phyloP scores from a whole-genome alignment of 2,888 invertebrate genomes.

The Geophilus truncorum region DNA sequence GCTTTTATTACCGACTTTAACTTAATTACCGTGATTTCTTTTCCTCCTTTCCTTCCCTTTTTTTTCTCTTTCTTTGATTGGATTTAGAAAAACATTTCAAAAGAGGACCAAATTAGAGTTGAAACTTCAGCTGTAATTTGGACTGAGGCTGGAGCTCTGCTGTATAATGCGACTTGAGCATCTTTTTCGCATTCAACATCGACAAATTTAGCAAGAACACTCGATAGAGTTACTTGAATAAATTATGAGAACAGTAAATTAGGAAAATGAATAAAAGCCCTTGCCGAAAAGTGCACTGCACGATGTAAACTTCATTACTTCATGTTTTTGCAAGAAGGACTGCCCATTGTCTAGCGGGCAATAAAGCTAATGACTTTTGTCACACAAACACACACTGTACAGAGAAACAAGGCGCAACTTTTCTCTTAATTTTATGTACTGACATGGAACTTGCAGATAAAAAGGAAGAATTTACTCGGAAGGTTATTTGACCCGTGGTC shows the following conservation, averaged over 20 bases:
- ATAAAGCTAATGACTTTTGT: constrained; percentile 27
- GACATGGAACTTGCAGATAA: constrained; percentile 8
- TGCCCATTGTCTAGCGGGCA: constrained; percentile 8
- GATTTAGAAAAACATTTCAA: background rate
- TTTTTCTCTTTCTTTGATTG: background rate
- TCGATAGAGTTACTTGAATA: background rate
- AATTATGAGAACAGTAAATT: too few species aligned
- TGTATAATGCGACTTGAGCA: too few species aligned
- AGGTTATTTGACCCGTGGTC: constrained; percentile 13
- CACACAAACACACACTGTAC: background rate
- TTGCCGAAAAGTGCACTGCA: background rate
- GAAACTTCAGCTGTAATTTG: background rate
- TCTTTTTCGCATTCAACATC: too few species aligned
- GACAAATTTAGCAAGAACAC: background rate
- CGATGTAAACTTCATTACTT: background rate
- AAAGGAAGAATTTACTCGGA: constrained; percentile 3
- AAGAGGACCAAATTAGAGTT: background rate
- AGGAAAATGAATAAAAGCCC: background rate
- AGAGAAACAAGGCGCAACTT: constrained; percentile 13
- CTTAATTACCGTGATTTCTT: background rate
- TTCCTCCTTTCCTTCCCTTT: background rate
- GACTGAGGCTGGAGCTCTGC: too few species aligned
- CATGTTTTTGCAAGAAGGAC: background rate
- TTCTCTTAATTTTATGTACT: constrained; percentile 18
- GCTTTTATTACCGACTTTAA: background rate